Percentiles rank a stretch among this genome's conserved stretches.
Evolutionary conservation across 2,113 vertebrate genomes (phyloP).

Genomic region (Pangasianodon hypophthalmus): DNA sequence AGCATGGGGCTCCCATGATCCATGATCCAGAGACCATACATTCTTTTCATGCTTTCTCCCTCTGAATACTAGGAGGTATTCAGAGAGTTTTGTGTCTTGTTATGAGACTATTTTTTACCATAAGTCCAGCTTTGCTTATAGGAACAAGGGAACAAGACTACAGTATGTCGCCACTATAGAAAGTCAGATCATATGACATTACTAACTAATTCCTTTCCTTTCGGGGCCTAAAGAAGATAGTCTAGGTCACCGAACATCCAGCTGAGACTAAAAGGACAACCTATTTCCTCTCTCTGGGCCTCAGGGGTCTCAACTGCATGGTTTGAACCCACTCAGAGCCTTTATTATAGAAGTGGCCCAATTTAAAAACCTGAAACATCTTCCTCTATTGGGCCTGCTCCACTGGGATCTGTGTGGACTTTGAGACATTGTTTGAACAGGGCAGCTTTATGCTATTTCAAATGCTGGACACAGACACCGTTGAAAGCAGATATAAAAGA

Average conservation of each 20-base stretch:
- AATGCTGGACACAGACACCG: neutral
- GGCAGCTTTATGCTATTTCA: neutral
- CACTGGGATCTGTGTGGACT: neutral
- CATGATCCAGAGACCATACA: neutral
- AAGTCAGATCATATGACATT: neutral
- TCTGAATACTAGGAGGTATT: neutral
- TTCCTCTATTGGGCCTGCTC: conserved; percentile 29
- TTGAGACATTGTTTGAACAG: neutral
- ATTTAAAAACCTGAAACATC: conserved; percentile 37
- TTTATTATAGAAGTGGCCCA: conserved; percentile 35
- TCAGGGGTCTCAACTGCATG: conserved; percentile 59
- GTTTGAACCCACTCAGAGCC: conserved; percentile 57
- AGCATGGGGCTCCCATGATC: too few relatives aligned
- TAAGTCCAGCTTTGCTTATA: neutral
- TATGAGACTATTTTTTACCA: neutral
- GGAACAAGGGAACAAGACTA: neutral
- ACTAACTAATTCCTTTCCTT: conserved; percentile 47
- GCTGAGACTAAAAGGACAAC: conserved; percentile 59
- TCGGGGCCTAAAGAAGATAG: conserved; percentile 53
- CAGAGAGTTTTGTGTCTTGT: neutral
- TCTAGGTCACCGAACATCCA: conserved; percentile 66
- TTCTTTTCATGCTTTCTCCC: too few relatives aligned
- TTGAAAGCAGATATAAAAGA: conserved; percentile 2
- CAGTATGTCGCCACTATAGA: neutral
- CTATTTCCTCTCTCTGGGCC: conserved; percentile 50